phyloP scores from a whole-genome alignment of 2,113 vertebrate species.

The Tiliqua scincoides region DNA sequence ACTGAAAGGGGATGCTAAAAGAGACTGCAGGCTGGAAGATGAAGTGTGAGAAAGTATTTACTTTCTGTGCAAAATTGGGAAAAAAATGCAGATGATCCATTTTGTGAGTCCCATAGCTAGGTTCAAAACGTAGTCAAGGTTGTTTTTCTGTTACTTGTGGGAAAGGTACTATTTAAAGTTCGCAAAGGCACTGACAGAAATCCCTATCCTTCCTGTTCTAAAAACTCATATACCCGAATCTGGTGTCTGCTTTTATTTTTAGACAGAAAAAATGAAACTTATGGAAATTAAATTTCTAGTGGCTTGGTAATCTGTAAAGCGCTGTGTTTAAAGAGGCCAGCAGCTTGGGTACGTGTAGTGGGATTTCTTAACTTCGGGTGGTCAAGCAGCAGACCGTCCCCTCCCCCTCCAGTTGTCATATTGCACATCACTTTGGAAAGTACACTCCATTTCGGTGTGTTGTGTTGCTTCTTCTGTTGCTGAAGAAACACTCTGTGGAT shows the following conservation, averaged over 20 bases:
- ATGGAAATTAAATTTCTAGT: background rate
- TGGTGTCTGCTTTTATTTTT: background rate
- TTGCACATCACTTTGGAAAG: background rate
- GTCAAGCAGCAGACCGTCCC: background rate
- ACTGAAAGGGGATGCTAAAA: background rate
- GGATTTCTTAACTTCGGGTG: background rate
- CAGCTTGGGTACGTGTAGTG: background rate
- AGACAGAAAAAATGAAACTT: background rate
- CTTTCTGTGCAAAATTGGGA: background rate
- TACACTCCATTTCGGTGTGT: background rate
- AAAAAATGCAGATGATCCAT: background rate
- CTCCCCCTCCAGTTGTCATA: background rate
- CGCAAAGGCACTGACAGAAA: background rate
- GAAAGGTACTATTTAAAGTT: background rate
- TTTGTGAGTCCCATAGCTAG: background rate
- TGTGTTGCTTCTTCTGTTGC: too few relatives aligned
- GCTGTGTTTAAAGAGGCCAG: background rate
- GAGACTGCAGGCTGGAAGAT: background rate
- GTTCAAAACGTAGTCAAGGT: background rate
- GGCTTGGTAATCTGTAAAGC: background rate
- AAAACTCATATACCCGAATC: background rate
- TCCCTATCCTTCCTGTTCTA: background rate
- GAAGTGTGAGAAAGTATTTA: background rate
- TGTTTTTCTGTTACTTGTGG: background rate
- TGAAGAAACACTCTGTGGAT: too few relatives aligned